A percentile compares a stretch with the other conserved stretches of the same genome.
phyloP scores from a whole-genome alignment of 2,888 invertebrate species.

The Caenorhabditis japonica region DNA sequence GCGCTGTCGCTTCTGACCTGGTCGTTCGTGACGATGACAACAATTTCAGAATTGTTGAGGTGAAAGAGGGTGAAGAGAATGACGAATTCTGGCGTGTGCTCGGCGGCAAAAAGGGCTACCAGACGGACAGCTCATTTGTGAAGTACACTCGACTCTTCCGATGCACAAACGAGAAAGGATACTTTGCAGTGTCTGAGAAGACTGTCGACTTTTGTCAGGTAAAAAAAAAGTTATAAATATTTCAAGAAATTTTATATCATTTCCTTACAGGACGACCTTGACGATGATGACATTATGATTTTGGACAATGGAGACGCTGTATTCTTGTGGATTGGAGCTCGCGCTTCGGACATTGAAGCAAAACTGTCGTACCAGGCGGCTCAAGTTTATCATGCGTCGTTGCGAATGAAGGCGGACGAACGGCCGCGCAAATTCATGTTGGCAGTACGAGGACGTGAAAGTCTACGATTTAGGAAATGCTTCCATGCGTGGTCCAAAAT shows the following conservation, averaged over 20 bases:
- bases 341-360: slow-evolving; percentile 97
- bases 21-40: slow-evolving; percentile 69
- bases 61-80: slow-evolving; percentile 73
- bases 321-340: slow-evolving; percentile 95
- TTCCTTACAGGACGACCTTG: slow-evolving; percentile 89
- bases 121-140: slow-evolving; percentile 88
- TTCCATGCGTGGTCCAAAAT: slow-evolving; percentile 98
- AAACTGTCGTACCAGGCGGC: slow-evolving; percentile 98
- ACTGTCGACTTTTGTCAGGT: slow-evolving; percentile 97
- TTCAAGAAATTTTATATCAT: not conserved
- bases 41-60: slow-evolving; percentile 62
- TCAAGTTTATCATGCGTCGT: slow-evolving; percentile 96
- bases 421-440: slow-evolving; percentile 90
- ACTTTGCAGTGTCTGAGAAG: slow-evolving; percentile 98
- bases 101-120: slow-evolving; percentile 73
- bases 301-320: slow-evolving; percentile 97
- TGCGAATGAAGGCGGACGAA: slow-evolving; percentile 93
- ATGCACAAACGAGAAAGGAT: slow-evolving; percentile 99
- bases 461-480: slow-evolving; percentile 93
- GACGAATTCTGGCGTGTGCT: slow-evolving; percentile 72
- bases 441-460: slow-evolving; percentile 93
- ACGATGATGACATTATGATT: slow-evolving; percentile 99
- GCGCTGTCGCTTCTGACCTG: slow-evolving; percentile 71
- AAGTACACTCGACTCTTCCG: slow-evolving; percentile 92
- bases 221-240: not conserved